These are phyloP conservation scores for Anolis carolinensis DNA, from an alignment of 2,113 vertebrate genomes.

Conservation along the genomic window DNA sequence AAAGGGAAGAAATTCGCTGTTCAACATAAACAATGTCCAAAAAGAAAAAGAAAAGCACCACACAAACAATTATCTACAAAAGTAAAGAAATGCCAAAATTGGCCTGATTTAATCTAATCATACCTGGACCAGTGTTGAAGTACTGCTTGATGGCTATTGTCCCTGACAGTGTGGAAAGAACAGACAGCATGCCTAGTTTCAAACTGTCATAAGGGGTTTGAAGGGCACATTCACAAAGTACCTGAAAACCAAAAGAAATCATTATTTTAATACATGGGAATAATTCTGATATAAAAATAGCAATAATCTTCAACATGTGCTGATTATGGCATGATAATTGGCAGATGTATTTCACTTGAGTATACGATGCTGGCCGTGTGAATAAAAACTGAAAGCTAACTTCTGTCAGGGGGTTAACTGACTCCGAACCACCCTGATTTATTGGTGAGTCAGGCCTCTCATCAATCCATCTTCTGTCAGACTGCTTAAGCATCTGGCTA, in stretches of 20 bases:
- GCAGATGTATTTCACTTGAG: neutral
- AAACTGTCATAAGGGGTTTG: slow-evolving; percentile 91
- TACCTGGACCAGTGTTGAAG: slow-evolving; percentile 86
- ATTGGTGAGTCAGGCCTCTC: too few relatives aligned
- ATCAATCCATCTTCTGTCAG: too few relatives aligned
- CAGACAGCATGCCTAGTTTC: slow-evolving; percentile 94
- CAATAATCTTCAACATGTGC: neutral
- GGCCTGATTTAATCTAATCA: slow-evolving; percentile 6
- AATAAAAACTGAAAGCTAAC: too few relatives aligned
- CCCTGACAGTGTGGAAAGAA: slow-evolving; percentile 89
- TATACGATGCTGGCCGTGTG: neutral
- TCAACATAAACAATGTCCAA: neutral
- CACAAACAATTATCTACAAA: neutral
- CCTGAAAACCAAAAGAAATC: slow-evolving; percentile 71
- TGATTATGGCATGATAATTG: neutral
- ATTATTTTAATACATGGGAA: slow-evolving; percentile 37
- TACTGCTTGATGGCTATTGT: slow-evolving; percentile 96
- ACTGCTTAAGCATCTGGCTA: too few relatives aligned
- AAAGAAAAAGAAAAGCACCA: neutral
- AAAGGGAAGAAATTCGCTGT: neutral
- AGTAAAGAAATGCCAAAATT: neutral
- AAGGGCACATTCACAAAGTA: slow-evolving; percentile 93
- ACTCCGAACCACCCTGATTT: too few relatives aligned
- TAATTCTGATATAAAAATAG: neutral
- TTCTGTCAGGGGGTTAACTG: too few relatives aligned